Evolutionary conservation across 1,140 invertebrate genomes (phyloP), one percentile per base, ranked within the genome.

Genomic region (Tetragnatha versicolor): DNA sequence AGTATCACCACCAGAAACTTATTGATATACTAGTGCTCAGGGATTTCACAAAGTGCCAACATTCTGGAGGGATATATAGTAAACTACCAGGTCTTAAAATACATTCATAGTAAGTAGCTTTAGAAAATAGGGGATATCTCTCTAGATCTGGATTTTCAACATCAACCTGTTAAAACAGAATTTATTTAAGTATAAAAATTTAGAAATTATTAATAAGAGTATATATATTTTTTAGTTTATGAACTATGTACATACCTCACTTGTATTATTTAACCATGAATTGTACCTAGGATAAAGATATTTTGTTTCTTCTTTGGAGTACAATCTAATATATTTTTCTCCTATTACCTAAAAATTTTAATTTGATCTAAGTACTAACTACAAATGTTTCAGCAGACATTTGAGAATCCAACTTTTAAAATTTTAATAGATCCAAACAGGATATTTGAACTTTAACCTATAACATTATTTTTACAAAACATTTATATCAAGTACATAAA

Each of bases 301-400:
- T 7, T 87, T 79, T 1, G 90, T 90, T 83, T 94, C 90, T 53
- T 90, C 83, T 2, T 92, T 91, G 47, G 90, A 85, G 85, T 93
- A 97, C 31, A 99, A 85, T 73, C 95, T 89, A 42, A 99, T 87
- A 83, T 90, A 90, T 86, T 98, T 99, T 58, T 88, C 88, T 0
- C 97, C 97, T 83, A 97, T 90, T 45, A 87, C 84, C 83, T 87
- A 81, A 51, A 65, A 49, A 14, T n/a, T n/a, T n/a, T n/a, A n/a
- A n/a, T n/a, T n/a, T n/a, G n/a, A n/a, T n/a, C n/a, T n/a, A n/a
- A n/a, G n/a, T n/a, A n/a, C n/a, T n/a, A n/a, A n/a, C n/a, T n/a
- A n/a, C n/a, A n/a, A n/a, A n/a, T n/a, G n/a, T n/a, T n/a, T n/a
- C n/a, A n/a, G n/a, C n/a, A n/a, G n/a, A n/a, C n/a, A n/a, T n/a